phyloP scores from a whole-genome alignment of 2,888 invertebrate species.

The Margaritifera margaritifera region DNA sequence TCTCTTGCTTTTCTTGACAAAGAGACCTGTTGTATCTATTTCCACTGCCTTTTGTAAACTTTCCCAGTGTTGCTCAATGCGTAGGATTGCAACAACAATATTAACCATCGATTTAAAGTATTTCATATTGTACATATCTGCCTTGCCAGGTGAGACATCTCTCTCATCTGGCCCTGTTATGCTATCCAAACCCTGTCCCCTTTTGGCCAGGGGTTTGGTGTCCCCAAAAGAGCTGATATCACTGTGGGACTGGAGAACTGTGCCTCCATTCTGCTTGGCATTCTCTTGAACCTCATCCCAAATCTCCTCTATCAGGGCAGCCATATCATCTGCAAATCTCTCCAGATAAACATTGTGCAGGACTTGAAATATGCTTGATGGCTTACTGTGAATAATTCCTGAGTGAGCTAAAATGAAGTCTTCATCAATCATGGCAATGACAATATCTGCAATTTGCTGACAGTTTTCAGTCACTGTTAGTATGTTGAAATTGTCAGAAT shows the following conservation, averaged over 20 bases:
- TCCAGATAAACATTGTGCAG: slow-evolving; percentile 67
- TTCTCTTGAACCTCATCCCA: slow-evolving; percentile 59
- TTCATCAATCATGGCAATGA: slow-evolving; percentile 67
- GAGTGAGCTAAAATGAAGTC: slow-evolving; percentile 65
- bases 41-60: slow-evolving; percentile 54
- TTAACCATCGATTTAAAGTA: slow-evolving; percentile 56
- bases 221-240: too few relatives aligned
- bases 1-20: slow-evolving; percentile 48
- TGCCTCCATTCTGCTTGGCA: background rate
- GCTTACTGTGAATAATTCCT: slow-evolving; percentile 62
- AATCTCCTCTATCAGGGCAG: slow-evolving; percentile 61
- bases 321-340: slow-evolving; percentile 66
- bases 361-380: slow-evolving; percentile 57
- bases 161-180: background rate
- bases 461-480: slow-evolving; percentile 58
- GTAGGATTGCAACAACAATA: slow-evolving; percentile 55
- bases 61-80: slow-evolving; percentile 63
- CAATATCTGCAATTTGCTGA: slow-evolving; percentile 48
- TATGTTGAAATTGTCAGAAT: slow-evolving; percentile 50
- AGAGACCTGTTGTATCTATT: slow-evolving; percentile 62
- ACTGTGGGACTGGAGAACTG: too few relatives aligned
- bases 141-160: background rate
- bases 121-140: slow-evolving; percentile 18
- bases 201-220: too few relatives aligned
- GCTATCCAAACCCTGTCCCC: too few relatives aligned